phyloP scores from a whole-genome alignment of 2,888 invertebrate genomes.

The Pristionchus mayeri region DNA sequence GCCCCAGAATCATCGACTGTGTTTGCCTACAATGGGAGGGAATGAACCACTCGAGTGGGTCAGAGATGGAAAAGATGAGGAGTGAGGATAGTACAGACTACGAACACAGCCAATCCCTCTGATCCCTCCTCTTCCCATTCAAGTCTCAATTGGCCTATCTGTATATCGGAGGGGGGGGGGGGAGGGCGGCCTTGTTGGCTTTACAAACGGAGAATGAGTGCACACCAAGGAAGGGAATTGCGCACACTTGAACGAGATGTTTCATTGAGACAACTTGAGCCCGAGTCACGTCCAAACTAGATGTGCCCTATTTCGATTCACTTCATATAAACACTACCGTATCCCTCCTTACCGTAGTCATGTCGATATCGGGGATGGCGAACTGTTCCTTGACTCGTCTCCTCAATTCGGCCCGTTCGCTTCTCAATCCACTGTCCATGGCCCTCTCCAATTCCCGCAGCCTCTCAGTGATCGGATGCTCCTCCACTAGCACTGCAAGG shows the following conservation, averaged over 20 bases:
- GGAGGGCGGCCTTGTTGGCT: background rate
- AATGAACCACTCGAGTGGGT: background rate
- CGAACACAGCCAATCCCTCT: background rate
- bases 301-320: background rate
- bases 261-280: background rate
- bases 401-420: conserved; percentile 19
- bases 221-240: background rate
- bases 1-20: background rate
- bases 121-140: background rate
- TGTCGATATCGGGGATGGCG: conserved; percentile 34
- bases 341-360: conserved; percentile 42
- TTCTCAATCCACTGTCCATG: conserved; percentile 37
- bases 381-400: conserved; percentile 31
- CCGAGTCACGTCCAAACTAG: background rate
- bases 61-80: background rate
- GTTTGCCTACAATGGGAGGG: background rate
- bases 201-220: background rate
- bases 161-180: background rate
- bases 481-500: conserved; percentile 44
- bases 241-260: background rate
- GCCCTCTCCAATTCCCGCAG: conserved; percentile 38
- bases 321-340: background rate
- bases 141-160: no score
- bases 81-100: background rate
- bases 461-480: conserved; percentile 43